Base-by-base conservation (phyloP, 2,888 invertebrate species). In the Melinaea menophilus region DNA sequence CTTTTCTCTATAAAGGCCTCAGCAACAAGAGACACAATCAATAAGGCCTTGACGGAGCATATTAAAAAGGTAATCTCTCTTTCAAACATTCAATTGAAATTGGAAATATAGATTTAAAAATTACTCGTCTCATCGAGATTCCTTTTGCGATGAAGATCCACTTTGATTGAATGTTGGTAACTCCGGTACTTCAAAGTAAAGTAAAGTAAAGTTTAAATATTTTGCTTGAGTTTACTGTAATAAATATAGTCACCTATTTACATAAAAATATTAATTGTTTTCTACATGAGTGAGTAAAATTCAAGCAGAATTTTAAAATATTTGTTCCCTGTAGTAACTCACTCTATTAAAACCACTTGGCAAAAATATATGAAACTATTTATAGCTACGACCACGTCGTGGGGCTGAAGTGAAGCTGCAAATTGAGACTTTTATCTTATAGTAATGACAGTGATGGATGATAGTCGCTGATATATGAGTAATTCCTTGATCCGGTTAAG, bases 371-470 rank as follows among this genome's bases (percentile, higher is more conserved):
- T 35, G 31, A 55, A 33, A 35, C 56, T 61, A 47, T 35, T 56
- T 55, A 56, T 12, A 55, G 31, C 47, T 51, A 13, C 34, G 11
- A 61, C 51, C 55, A 59, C 59, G 57, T 33, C 7, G 57, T 59
- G 63, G 56, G 61, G 66, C 62, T 68, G 73, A 75, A 75, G 74
- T 56, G 74, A 75, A 74, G 74, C 22, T 22, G 22, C 72, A 71
- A 77, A 76, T 77, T 77, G 79, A 74, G 73, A 80, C 79, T 82
- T 84, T 84, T 84, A 84, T 86, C 83, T 85, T 82, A 83, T 85
- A 86, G 84, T 85, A 79, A 79, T 73, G 86, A 86, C 85, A 80
- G 79, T 87, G 85, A 87, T 85, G 80, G 86, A 88, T 86, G 83
- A 72, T 71, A 76, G 75, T 70, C 76, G 66, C 73, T 22, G 69